Evolutionary conservation across 2,888 invertebrate genomes (phyloP), one percentile per base, ranked within the genome.

Genomic region (Phengaris arion): DNA sequence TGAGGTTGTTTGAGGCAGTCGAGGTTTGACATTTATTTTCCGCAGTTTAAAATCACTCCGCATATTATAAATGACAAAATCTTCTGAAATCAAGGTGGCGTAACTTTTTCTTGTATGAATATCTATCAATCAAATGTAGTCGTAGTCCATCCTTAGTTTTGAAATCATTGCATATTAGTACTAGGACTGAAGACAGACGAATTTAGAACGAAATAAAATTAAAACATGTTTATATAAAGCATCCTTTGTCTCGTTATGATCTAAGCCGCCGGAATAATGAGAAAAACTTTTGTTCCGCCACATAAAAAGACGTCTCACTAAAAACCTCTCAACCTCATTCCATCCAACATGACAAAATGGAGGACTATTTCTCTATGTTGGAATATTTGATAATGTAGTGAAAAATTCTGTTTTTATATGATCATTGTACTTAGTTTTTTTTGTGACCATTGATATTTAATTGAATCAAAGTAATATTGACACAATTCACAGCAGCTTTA

Each of bases 201-300:
- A 64, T 64, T 35, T 64, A 12, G 12, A 13, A 64, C 64, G 35
- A 64, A 64, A 69, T 48, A n/a, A 48, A 46, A 69, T 48, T 48
- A 69, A 70, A 70, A 51, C 51, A 70, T 70, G 70, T 70, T 70
- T 70, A 51, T 51, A 15, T 69, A 52, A 70, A 70, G 15, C 51
- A 52, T 51, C 51, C 70, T 51, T 70, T 70, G 70, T 52, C 70
- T 69, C 75, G 54, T 75, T 75, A 75, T 55, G 69, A 75, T 75
- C 75, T 75, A 68, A 75, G 68, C 69, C 54, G 69, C 69, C 68
- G 69, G 46, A 68, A 64, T 55, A 75, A 75, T 69, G 75, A 69
- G 69, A 75, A 55, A 75, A 75, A 69, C 75, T 75, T 75, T 75
- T 75, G 75, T 75, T 69, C 75, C 75, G 68, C 46, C 48, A 46